Base-by-base conservation (phyloP, 1,140 invertebrate species). In the Drosophila nasuta region DNA sequence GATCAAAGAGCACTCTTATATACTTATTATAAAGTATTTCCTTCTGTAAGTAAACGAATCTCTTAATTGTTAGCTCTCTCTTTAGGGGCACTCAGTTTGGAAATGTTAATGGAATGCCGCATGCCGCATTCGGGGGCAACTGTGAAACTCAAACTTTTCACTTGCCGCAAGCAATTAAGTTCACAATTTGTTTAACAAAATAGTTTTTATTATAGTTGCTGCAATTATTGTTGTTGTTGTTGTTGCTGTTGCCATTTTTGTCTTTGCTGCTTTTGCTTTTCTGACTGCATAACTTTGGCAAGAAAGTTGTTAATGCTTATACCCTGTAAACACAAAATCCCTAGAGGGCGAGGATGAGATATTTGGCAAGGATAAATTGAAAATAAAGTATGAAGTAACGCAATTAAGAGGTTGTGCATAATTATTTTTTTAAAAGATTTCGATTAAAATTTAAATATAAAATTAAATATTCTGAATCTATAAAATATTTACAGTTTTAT, bases 111-210 rank as follows among this genome's bases (percentile, higher is more conserved):
- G 62, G 10, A 66, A 56, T 66, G 25, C 64, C 64, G 59, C 67
- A 70, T 48, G 33, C 15, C 64, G 59, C 67, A 70, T 30, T 20
- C 15, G 59, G 10, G 43, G 17, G 35, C 20, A 51, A 59, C 17
- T 33, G 35, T 52, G 3, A 25, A 28, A 54, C 59, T 58, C 30
- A 57, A 52, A 49, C 45, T 17, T 54, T 38, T n/a, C 48, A 64
- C 38, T 54, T 48, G 35, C 43, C 58, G 41, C 41, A 35, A 43
- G 17, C 38, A 56, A 43, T 60, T 35, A 13, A 43, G 13, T 59
- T 20, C 15, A 52, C 30, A 54, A 59, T 75, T 71, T 65, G 38
- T 46, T 59, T 52, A 71, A 60, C 60, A 33, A 52, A 65, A 65
- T 71, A 28, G 68, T 41, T 48, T 60, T 38, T 28, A 60, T 15